These are phyloP conservation scores for Mya arenaria DNA, from an alignment of 1,140 invertebrate genomes.

Conservation along the genomic window DNA sequence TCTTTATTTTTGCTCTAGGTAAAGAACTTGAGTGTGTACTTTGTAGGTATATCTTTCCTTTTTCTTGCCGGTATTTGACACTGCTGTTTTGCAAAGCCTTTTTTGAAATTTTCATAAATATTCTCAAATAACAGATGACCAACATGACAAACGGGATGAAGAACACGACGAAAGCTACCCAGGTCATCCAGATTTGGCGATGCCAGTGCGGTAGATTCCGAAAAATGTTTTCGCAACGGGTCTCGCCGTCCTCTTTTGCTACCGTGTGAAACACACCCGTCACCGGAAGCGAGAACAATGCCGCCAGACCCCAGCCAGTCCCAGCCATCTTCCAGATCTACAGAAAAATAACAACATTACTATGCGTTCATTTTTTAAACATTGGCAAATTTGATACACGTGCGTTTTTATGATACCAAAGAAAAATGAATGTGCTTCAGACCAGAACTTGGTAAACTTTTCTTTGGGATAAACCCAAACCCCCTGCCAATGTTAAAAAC, in stretches of 20 bases:
- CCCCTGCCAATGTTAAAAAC: no score
- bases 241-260: conserved; percentile 51
- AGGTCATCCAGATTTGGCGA: conserved; percentile 76
- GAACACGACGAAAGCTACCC: conserved; percentile 74
- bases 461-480: no score
- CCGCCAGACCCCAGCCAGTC: conserved; percentile 72
- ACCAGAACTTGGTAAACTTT: no score
- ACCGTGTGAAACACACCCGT: conserved; percentile 73
- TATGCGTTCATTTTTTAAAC: no score
- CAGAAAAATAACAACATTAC: no score
- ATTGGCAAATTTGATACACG: no score
- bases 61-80: conserved; percentile 22
- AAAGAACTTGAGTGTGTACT: conserved; percentile 76
- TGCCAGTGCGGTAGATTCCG: conserved; percentile 66
- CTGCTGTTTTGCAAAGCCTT: conserved; percentile 69
- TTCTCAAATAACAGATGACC: conserved; percentile 74
- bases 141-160: conserved; percentile 76
- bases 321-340: conserved; percentile 78
- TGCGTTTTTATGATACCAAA: no score
- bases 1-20: conserved; percentile 80
- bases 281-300: conserved; percentile 72
- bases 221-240: conserved; percentile 75
- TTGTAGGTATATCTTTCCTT: conserved; percentile 73
- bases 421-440: no score
- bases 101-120: conserved; percentile 77